These are phyloP conservation scores for Metaphire vulgaris DNA, from an alignment of 1,140 invertebrate genomes.

Conservation along the genomic window DNA sequence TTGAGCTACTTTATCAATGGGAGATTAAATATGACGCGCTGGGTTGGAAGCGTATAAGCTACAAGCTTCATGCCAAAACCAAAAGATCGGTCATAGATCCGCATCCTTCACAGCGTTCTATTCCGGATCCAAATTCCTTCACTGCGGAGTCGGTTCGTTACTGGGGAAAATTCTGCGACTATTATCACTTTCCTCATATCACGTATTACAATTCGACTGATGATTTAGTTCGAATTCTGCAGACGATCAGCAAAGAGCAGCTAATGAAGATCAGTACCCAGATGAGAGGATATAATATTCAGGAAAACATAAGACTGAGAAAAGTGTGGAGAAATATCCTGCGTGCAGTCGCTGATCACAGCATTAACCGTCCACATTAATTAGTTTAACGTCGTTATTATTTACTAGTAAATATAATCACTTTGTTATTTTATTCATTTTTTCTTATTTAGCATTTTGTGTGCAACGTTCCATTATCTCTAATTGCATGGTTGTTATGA, in stretches of 20 bases:
- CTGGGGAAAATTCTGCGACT: constrained; percentile 31
- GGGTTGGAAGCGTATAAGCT: not conserved
- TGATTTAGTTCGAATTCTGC: constrained; percentile 27
- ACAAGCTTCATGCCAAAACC: not conserved
- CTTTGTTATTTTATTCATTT: too few species aligned
- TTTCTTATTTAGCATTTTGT: too few species aligned
- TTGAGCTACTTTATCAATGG: constrained; percentile 21
- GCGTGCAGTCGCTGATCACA: not conserved
- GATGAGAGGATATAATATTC: not conserved
- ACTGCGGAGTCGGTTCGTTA: constrained; percentile 9
- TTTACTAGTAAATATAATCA: too few species aligned
- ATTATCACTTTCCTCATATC: constrained; percentile 23
- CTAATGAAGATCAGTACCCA: constrained; percentile 6
- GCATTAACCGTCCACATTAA: not conserved
- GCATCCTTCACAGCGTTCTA: not conserved
- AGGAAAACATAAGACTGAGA: not conserved
- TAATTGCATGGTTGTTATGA: too few species aligned
- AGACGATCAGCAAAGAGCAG: not conserved
- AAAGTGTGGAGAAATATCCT: constrained; percentile 5
- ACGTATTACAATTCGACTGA: constrained; percentile 17
- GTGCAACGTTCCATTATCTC: too few species aligned
- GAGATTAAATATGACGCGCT: not conserved
- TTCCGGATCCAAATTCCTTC: constrained; percentile 26
- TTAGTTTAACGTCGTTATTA: too few species aligned
- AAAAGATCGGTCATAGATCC: not conserved